Evolutionary conservation across 1,140 invertebrate genomes (phyloP), one percentile per base, ranked within the genome.

Genomic region (Colletes latitarsis): DNA sequence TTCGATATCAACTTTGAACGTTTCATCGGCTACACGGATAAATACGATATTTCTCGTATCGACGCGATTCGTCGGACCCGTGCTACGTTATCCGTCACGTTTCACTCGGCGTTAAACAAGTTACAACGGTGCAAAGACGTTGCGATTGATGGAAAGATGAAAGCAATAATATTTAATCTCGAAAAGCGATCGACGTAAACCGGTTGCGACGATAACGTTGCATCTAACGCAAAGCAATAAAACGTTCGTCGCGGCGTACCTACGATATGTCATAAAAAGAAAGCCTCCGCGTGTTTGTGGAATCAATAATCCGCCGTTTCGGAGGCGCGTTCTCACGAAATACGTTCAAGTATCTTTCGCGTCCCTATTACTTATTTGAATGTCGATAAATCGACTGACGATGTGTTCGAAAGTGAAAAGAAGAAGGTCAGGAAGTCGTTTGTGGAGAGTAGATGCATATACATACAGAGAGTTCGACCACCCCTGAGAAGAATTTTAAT

Each of bases 171-270:
- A 12, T 64, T 74, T 41, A 10, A 63, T 49, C 60, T 6, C 43
- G n/a, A 19, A 10, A 55, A 12, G 41, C 5, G 21, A 62, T 39
- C 17, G 60, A 19, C 46, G 53, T 14, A 55, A 67, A 55, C 39
- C 49, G 14, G 30, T 49, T 41, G 10, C 62, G 2, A 21, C 39
- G n/a, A n/a, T 71, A 84, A 78, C 82, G 86, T 88, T 83, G 70
- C 84, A 71, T 86, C 81, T 85, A 88, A 89, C 86, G 83, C 85
- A 78, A 85, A 83, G 62, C 80, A 78, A 88, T 89, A 85, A 88
- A 90, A 17, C 76, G 64, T 80, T 84, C 66, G 67, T 63, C 21
- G 21, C 4, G 5, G 3, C 15, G 30, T 15, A 5, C 1, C 21
- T 49, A 57, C 63, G 21, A 41, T 58, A 39, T 17, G 69, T 70